Base-by-base conservation (phyloP, 2,888 invertebrate species). In the Rhagophthalmus giganteus region DNA sequence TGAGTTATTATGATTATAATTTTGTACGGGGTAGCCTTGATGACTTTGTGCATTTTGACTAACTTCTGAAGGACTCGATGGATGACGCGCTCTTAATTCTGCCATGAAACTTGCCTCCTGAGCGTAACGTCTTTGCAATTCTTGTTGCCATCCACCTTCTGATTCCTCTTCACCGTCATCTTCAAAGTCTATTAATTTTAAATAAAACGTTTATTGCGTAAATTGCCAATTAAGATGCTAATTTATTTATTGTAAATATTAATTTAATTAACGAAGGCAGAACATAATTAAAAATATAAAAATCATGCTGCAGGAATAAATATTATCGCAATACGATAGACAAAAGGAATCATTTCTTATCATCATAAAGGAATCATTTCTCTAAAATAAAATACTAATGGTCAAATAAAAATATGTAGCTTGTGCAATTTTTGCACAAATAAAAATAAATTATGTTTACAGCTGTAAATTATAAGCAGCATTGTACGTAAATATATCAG, bases 111-210 rank as follows among this genome's bases (percentile, higher is more conserved):
- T 80, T 14, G 78, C 79, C 58, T 81, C 81, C 59, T 81, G 81
- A 51, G 79, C 79, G 61, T 80, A 81, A 11, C 81, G 76, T 41
- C 79, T 76, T 54, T 81, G 80, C 16, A 81, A 70, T 62, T 81
- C 81, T 57, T 80, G 78, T 47, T 81, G 78, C 81, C 81, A 82
- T 13, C 79, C 78, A 9, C 78, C 77, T 10, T 78, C 79, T 10
- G 78, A 77, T 59, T 78, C 78, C 62, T 85, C 85, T 27, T 86
- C 81, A 35, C 79, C 85, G 55, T 85, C 86, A 60, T 86, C 86
- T 68, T 86, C 86, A 70, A 86, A 86, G 77, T 86, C 86, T 86
- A 72, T n/a, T 37, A 25, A 37, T 31, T 31, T 11, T 9, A 11
- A 8, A 12, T 2, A 24, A 34, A 10, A 16, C 7, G 9, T 30